Conservation (phyloP, 2,888 invertebrate species). For the Beris chalybata region DNA sequence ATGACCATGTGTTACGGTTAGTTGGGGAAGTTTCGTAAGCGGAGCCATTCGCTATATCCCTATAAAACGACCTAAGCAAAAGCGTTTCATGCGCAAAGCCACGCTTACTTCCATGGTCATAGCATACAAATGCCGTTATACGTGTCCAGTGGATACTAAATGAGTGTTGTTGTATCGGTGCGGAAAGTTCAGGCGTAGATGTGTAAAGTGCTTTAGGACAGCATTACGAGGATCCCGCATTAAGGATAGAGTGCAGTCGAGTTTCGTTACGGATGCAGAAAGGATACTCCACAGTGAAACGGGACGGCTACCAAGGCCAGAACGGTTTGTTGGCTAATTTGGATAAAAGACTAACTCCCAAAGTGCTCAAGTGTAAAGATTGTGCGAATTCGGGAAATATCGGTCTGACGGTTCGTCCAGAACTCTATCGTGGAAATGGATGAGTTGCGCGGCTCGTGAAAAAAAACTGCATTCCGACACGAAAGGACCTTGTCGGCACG, state of each 20-base stretch:
- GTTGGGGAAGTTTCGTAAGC: conserved; percentile 26
- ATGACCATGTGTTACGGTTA: conserved; percentile 6
- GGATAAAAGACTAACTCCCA: conserved; percentile 6
- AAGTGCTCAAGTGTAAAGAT: background rate
- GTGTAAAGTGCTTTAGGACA: conserved; percentile 22
- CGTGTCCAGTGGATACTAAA: conserved; percentile 19
- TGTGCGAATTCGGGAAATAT: too few species aligned
- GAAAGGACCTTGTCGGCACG: background rate
- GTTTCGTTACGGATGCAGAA: conserved; percentile 56
- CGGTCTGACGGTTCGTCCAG: background rate
- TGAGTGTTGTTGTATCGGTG: conserved; percentile 22
- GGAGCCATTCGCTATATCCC: background rate
- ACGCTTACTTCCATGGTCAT: conserved; percentile 36
- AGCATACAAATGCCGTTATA: conserved; percentile 20
- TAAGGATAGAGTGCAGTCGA: conserved; percentile 43
- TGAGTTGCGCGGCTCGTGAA: background rate
- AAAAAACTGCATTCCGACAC: background rate
- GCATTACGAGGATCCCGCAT: conserved; percentile 38
- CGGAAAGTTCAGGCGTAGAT: background rate
- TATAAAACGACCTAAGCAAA: conserved; percentile 3
- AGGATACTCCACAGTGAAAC: conserved; percentile 42
- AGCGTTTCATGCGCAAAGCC: conserved; percentile 32
- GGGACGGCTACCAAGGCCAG: conserved; percentile 32
- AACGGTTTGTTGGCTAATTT: conserved; percentile 11
- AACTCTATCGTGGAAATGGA: background rate